A percentile compares a stretch with the other conserved stretches of the same genome.
phyloP scores from a whole-genome alignment of 2,888 invertebrate genomes.

The Plebejus argus region DNA sequence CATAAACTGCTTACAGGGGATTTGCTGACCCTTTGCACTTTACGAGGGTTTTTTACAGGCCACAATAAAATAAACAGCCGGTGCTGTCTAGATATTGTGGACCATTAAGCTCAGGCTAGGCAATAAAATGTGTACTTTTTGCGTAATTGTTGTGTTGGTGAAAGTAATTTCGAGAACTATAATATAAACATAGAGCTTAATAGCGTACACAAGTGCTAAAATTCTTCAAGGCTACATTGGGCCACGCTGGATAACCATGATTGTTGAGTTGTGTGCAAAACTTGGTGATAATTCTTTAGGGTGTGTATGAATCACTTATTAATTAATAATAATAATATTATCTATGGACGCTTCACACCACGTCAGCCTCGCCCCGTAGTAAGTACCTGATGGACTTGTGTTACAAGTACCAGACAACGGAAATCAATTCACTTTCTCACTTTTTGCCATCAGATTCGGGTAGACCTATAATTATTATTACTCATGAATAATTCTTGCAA shows the following conservation, averaged over 20 bases:
- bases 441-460: too few species aligned
- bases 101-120: background rate
- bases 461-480: too few species aligned
- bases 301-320: too few species aligned
- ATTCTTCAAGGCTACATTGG: background rate
- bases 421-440: too few species aligned
- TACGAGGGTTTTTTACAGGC: conserved; percentile 3
- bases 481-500: background rate
- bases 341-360: too few species aligned
- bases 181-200: background rate
- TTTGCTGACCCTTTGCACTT: conserved; percentile 12
- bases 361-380: too few species aligned
- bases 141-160: conserved; percentile 2
- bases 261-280: too few species aligned
- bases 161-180: background rate
- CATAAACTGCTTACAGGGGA: background rate
- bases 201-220: background rate
- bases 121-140: background rate
- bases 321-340: too few species aligned
- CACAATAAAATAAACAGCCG: conserved; percentile 4
- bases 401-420: too few species aligned
- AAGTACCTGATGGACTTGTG: too few species aligned
- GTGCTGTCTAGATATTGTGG: background rate
- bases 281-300: too few species aligned
- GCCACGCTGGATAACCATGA: background rate